Evolutionary conservation across 2,888 invertebrate species (phyloP), one percentile per base, ranked within the genome.

Genomic region (Taenaris catops): DNA sequence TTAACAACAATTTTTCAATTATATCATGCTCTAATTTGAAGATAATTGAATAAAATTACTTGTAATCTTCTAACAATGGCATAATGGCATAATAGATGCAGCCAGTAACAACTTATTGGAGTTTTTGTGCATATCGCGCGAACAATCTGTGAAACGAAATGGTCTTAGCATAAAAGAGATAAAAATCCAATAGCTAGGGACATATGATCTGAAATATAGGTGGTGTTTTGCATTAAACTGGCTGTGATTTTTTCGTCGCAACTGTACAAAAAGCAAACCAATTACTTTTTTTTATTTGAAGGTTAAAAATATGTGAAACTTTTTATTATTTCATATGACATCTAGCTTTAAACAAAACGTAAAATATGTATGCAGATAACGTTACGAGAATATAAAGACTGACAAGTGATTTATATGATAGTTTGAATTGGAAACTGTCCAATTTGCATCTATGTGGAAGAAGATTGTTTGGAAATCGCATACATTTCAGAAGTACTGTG

Each of bases 391-490:
- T n/a, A 39, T 27, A 43, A 43, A 31, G 34, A 41, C 35, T 34
- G 38, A 26, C 34, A 43, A 33, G 32, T 40, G 43, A 46, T 43
- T 46, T 40, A 45, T 43, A 32, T 34, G 32, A 37, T 38, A 41
- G 37, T 37, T 37, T 34, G 32, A 44, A 38, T 48, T 48, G 47
- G 47, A 42, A 23, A 24, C 25, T 38, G 34, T 45, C 47, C 47
- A 43, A 41, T 41, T 36, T 36, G 34, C 40, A 36, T 37, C 36
- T 41, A 43, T 46, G 42, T 41, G 38, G 35, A 40, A 41, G 34
- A 34, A 38, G 34, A 35, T 42, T 38, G 42, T 41, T 41, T 42
- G 40, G 34, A 43, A 45, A 47, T 46, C 45, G 29, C 38, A 43
- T 34, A 36, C 40, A 41, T 41, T 42, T 43, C 25, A 26, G 28